Base-by-base conservation (phyloP, 2,888 invertebrate species). In the Agriopis marginaria region DNA sequence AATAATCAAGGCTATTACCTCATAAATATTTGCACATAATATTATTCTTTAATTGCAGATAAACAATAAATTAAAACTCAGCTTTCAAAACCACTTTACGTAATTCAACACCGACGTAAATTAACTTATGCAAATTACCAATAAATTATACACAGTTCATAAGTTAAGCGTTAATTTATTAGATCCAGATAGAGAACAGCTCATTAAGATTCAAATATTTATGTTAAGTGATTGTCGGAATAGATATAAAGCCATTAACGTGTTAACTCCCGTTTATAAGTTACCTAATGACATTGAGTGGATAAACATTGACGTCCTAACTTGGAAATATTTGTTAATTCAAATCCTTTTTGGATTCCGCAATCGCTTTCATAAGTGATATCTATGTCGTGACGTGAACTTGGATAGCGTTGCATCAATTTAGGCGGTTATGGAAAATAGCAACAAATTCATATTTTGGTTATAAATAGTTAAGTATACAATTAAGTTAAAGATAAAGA, bases 81-180 rank as follows among this genome's bases (percentile, higher is more conserved):
- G 55, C 42, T 61, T 58, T n/a, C 65, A 61, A 53, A 64, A 63
- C 66, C 70, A 66, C 59, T 63, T 72, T 51, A 62, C 49, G 61
- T 66, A 53, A 60, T 23, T 56, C 8, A 23, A 23, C 12, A 32
- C 32, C 17, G 44, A 32, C 23, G 40, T 62, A 62, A 62, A 62
- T 62, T 62, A 53, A 45, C 51, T 64, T 55, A 66, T 45, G 51
- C 54, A 54, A 66, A 66, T 58, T 10, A 55, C 6, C 32, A 49
- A 65, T 61, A 62, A 62, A 53, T 58, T 44, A 54, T 44, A 51
- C 44, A 53, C 53, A 51, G 61, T 49, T 58, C 63, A 61, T 51
- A 32, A 62, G 62, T 62, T 62, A 62, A 23, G 11, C 10, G 44
- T 62, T 51, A 62, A 62, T 62, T 62, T 62, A 62, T 62, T 42